Evolutionary conservation across 2,113 vertebrate species (phyloP), one percentile per base, ranked within the genome.

Genomic region (Spizaetus ornatus): DNA sequence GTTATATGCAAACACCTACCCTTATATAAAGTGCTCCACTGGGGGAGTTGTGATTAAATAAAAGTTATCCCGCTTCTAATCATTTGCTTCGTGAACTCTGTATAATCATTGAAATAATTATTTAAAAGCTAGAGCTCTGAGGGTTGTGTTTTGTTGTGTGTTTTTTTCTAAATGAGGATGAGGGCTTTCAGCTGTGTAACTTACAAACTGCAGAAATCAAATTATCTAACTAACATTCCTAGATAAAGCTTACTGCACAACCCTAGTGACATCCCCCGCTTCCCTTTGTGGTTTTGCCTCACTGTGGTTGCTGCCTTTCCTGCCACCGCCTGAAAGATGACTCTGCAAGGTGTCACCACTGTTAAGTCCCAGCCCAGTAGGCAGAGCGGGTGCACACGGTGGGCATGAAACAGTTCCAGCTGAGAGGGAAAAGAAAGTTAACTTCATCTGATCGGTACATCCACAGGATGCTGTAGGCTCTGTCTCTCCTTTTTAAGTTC

Each of bases 141-240:
- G 6, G 4, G 22, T 22, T 71, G 0, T 13, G 4, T 13, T 50
- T 58, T 45, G 4, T 59, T 27, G 17, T 6, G 3, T 31, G 3
- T 6, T 16, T 74, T 65, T 52, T 82, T 50, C 69, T 15, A 15
- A 62, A 31, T 27, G 16, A 77, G 9, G 26, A 43, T 77, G 11
- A 32, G 23, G 19, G 17, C 22, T 73, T 86, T 78, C 36, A 71
- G n/a, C 45, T 85, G 19, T 71, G 0, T 50, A 56, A 59, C 32
- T 55, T 61, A 56, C 42, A 59, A 79, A 67, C 22, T 23, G 3
- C 2, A 67, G 42, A 74, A 82, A 74, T 32, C 36, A 86, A 43
- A 56, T 50, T 22, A 42, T 10, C 13, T 59, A 25, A 50, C n/a
- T 31, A 23, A 19, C 40, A 18, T 90, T 72, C n/a, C 26, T 27